phyloP scores from a whole-genome alignment of 2,797 vertebrate genomes.

The Okamejei kenojei region DNA sequence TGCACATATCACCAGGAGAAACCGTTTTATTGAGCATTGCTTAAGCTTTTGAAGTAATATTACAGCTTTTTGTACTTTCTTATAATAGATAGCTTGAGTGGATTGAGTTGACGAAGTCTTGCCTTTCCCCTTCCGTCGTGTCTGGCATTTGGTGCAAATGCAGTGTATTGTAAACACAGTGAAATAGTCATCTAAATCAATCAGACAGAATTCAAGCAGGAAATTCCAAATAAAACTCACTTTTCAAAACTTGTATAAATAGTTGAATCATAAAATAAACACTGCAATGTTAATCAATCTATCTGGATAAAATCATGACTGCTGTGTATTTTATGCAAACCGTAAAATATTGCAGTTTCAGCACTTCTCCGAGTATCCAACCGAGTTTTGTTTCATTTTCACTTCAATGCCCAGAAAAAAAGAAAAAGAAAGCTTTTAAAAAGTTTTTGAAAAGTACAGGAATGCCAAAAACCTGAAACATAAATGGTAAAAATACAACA shows the following conservation, averaged over 20 bases:
- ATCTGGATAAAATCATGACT: slow-evolving; percentile 5
- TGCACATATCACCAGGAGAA: not conserved
- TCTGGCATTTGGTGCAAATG: not conserved
- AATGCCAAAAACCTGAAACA: not conserved
- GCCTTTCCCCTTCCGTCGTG: not conserved
- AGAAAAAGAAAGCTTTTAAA: not conserved
- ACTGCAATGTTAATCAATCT: not conserved
- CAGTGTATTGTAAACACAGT: slow-evolving; percentile 24
- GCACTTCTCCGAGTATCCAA: not conserved
- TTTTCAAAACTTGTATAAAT: slow-evolving; percentile 33
- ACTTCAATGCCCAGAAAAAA: not conserved
- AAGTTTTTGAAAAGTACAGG: not conserved
- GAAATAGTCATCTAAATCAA: slow-evolving; percentile 34
- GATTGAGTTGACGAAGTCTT: not conserved
- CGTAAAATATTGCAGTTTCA: not conserved
- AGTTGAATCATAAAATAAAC: slow-evolving; percentile 37
- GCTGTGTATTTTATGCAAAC: not conserved
- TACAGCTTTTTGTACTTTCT: not conserved
- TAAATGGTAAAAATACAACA: not conserved
- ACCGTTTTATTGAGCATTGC: not conserved
- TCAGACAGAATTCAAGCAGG: slow-evolving; percentile 16
- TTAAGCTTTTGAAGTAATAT: not conserved
- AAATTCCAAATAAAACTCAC: slow-evolving; percentile 34
- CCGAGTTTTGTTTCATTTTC: not conserved
- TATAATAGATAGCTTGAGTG: not conserved